Conservation (phyloP, 2,888 invertebrate genomes). For the Notodromas monacha region DNA sequence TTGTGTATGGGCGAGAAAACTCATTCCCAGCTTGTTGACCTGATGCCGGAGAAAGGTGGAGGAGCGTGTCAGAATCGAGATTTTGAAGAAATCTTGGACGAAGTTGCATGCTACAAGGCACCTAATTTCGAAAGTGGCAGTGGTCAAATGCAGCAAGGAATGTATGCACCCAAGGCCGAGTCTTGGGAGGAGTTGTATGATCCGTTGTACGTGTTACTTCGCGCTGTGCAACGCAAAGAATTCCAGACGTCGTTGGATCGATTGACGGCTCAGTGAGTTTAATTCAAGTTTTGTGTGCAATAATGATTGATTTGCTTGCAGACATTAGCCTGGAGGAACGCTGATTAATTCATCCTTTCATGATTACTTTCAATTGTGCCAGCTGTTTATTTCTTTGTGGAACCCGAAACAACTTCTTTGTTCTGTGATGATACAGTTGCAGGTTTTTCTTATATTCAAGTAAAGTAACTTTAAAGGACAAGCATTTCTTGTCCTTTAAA, state of each 20-base stretch:
- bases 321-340: too few species aligned
- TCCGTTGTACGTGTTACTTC: conserved; percentile 58
- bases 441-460: too few species aligned
- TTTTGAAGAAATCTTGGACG: conserved; percentile 49
- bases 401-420: too few species aligned
- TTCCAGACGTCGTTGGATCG: conserved; percentile 80
- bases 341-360: too few species aligned
- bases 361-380: too few species aligned
- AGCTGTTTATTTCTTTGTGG: too few species aligned
- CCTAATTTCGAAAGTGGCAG: conserved; percentile 54
- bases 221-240: conserved; percentile 66
- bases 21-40: conserved; percentile 70
- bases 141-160: conserved; percentile 40
- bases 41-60: conserved; percentile 64
- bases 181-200: conserved; percentile 84
- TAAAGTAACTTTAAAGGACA: too few species aligned
- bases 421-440: too few species aligned
- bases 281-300: conserved; percentile 6
- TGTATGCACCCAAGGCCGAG: conserved; percentile 41
- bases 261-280: conserved; percentile 50
- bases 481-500: too few species aligned
- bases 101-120: conserved; percentile 52
- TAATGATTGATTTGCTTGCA: conserved; percentile 6
- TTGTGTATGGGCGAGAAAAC: conserved; percentile 78
- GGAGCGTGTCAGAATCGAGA: conserved; percentile 42